A percentile compares a stretch with the other conserved stretches of the same genome.
Evolutionary conservation across 2,888 invertebrate genomes (phyloP).

Genomic region (Parapristionchus giblindavisi): DNA sequence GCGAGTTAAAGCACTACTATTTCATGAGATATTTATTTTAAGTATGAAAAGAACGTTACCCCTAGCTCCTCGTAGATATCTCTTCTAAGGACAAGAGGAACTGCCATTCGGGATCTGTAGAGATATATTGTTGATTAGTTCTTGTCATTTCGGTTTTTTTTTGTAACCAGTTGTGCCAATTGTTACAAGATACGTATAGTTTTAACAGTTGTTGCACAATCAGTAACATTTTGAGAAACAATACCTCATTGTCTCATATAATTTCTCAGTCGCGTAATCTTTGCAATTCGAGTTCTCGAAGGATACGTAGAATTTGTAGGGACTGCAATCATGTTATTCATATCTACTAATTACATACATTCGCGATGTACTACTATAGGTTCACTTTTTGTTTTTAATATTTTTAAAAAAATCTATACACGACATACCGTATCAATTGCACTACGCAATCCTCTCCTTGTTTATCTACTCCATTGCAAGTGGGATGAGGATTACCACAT

Average conservation of each 20-base stretch:
- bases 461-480: constrained; percentile 41
- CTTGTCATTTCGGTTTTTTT: not conserved
- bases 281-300: constrained; percentile 57
- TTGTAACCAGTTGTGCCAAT: not conserved
- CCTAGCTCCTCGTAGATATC: constrained; percentile 50
- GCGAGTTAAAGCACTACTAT: no score
- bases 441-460: constrained; percentile 45
- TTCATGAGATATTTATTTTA: no score
- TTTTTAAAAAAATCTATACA: no score
- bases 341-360: no score
- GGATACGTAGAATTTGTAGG: constrained; percentile 55
- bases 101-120: constrained; percentile 40
- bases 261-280: constrained; percentile 59
- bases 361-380: no score
- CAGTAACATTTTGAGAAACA: no score
- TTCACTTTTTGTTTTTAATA: no score
- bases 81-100: constrained; percentile 50
- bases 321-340: constrained; percentile 31
- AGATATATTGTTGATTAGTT: not conserved
- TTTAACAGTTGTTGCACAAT: no score
- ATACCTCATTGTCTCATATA: constrained; percentile 49
- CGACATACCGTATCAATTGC: no score
- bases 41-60: no score
- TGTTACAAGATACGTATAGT: no score
- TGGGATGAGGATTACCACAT: constrained; percentile 42